Evolutionary conservation across 2,113 vertebrate species (phyloP).

Genomic region (Eublepharis macularius): DNA sequence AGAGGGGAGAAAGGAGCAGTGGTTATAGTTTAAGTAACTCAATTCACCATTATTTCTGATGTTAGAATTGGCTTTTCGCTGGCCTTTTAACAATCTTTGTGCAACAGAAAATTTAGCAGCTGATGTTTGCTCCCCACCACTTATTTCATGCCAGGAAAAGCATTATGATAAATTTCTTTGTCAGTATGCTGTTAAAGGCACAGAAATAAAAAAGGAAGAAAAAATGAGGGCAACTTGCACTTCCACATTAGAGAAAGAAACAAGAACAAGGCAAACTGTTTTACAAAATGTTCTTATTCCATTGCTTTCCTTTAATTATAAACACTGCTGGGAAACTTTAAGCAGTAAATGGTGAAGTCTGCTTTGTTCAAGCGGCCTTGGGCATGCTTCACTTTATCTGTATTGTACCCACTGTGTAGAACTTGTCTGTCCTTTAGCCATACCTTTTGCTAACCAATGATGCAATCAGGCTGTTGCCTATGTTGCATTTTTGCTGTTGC

Average conservation of each 20-base stretch:
- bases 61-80: neutral
- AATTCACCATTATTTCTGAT: too few relatives aligned
- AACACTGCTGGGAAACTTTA: neutral
- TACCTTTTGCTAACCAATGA: neutral
- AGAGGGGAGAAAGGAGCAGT: too few relatives aligned
- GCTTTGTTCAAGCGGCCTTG: neutral
- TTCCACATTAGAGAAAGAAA: neutral
- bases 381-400: neutral
- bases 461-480: neutral
- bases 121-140: neutral
- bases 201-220: neutral
- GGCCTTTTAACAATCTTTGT: neutral
- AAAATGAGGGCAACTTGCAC: too few relatives aligned
- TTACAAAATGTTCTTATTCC: neutral
- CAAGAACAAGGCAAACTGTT: neutral
- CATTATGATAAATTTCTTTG: too few relatives aligned
- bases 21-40: too few relatives aligned
- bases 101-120: neutral
- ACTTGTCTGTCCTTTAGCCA: neutral
- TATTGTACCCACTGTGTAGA: neutral
- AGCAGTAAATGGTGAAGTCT: neutral
- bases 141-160: neutral
- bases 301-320: neutral
- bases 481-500: neutral
- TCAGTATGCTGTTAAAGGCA: neutral